Evolutionary conservation across 2,113 vertebrate species (phyloP), one percentile per base, ranked within the genome.

Genomic region (Cinclus mexicanus): DNA sequence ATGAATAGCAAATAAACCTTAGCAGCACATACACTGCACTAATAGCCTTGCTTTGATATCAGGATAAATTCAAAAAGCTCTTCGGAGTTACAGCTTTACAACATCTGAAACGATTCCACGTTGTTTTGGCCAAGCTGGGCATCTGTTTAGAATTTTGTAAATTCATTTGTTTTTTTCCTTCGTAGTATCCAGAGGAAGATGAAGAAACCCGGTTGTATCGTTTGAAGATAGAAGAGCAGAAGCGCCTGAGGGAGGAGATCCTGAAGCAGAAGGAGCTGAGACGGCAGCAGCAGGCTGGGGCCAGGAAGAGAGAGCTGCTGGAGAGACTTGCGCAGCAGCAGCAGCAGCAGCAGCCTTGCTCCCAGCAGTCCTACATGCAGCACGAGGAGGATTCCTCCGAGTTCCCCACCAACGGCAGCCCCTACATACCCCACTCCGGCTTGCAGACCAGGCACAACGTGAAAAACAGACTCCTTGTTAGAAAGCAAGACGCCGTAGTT

Each of bases 221-320:
- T 57, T 89, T 99, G 87, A 99, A 99, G 98, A 99, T 99, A 14
- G 99, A 99, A 78, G 99, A 99, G 85, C 99, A 99, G 97, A 99
- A 99, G 89, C 98, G 99, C 24, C 97, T 99, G 12, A 97, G 99
- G 53, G 99, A 99, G 92, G 99, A 99, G 97, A 99, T 99, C 80
- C 97, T 99, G 79, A 99, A 97, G 83, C 98, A 98, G 63, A 99
- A 99, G 97, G 99, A 99, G 97, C 87, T 99, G 77, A 98, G 99
- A 24, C 98, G 99, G 77, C 99, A 99, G 92, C 98, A 99, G 98
- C 99, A 99, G 97, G 99, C 99, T 2, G 99, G 99, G 8, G 98
- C 99, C 53, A 95, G 99, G 35, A 99, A 99, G 97, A 99, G 98
- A 80, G 99, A 99, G 95, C 80, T 99, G 52, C 96, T 99, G 10